phyloP scores from a whole-genome alignment of 2,113 vertebrate species.

The Cyprinodon variegatus region DNA sequence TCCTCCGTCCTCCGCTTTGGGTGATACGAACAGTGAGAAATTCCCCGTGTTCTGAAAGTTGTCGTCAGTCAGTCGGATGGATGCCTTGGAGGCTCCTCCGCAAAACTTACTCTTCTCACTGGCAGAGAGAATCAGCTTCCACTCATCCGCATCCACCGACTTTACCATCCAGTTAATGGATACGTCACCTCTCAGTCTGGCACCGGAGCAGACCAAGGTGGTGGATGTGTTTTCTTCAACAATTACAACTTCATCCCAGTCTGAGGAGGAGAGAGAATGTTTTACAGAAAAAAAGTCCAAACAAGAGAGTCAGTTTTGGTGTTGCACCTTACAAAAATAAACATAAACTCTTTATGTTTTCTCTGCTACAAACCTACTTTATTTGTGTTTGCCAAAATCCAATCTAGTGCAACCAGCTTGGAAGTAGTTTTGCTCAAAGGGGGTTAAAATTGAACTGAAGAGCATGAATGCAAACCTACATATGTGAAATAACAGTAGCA shows the following conservation, averaged over 20 bases:
- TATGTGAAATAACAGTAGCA: not conserved
- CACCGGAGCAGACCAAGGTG: slow-evolving; percentile 67
- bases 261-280: slow-evolving; percentile 35
- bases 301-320: not conserved
- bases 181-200: slow-evolving; percentile 8
- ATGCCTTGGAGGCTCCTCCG: slow-evolving; percentile 22
- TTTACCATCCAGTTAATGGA: slow-evolving; percentile 70
- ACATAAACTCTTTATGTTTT: too few species aligned
- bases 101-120: slow-evolving; percentile 32
- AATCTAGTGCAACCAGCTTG: not conserved
- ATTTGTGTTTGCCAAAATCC: not conserved
- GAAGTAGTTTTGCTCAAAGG: not conserved
- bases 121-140: slow-evolving; percentile 68
- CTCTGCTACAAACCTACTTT: not conserved
- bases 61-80: slow-evolving; percentile 50
- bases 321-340: too few species aligned
- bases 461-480: not conserved
- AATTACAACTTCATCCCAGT: slow-evolving; percentile 71
- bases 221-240: slow-evolving; percentile 23
- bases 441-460: not conserved
- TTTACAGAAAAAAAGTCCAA: not conserved
- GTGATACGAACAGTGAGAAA: slow-evolving; percentile 68
- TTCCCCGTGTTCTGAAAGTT: slow-evolving; percentile 59
- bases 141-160: slow-evolving; percentile 17
- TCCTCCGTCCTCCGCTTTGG: slow-evolving; percentile 56